phyloP scores from a whole-genome alignment of 2,888 invertebrate species.

The Abrostola triplasia region DNA sequence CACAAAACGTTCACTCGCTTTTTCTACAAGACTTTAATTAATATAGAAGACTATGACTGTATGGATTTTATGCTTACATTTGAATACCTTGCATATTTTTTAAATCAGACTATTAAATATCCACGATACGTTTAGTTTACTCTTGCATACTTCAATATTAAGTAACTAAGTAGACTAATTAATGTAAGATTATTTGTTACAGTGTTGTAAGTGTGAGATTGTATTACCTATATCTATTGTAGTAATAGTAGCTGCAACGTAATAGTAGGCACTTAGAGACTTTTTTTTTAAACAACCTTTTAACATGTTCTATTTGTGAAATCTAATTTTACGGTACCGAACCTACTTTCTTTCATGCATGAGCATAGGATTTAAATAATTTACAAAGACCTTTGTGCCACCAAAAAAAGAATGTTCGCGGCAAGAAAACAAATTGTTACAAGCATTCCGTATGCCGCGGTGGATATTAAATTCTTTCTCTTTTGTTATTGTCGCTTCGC shows the following conservation, averaged over 20 bases:
- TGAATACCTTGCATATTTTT: not conserved
- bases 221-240: too few species aligned
- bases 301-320: not conserved
- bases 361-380: conserved; percentile 26
- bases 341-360: conserved; percentile 2
- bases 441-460: conserved; percentile 75
- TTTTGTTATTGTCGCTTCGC: conserved; percentile 75
- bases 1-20: not conserved
- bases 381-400: conserved; percentile 61
- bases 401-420: conserved; percentile 74
- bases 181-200: too few species aligned
- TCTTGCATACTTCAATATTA: not conserved
- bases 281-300: not conserved
- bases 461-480: conserved; percentile 85
- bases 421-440: conserved; percentile 82
- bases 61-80: not conserved
- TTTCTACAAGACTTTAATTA: conserved; percentile 7
- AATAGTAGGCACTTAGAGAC: too few species aligned
- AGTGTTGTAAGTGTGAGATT: too few species aligned
- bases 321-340: not conserved
- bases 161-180: too few species aligned
- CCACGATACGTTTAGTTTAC: not conserved
- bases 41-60: conserved; percentile 3
- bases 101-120: not conserved
- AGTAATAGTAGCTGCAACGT: too few species aligned